phyloP scores from a whole-genome alignment of 2,888 invertebrate species.

The Limnephilus auricula region DNA sequence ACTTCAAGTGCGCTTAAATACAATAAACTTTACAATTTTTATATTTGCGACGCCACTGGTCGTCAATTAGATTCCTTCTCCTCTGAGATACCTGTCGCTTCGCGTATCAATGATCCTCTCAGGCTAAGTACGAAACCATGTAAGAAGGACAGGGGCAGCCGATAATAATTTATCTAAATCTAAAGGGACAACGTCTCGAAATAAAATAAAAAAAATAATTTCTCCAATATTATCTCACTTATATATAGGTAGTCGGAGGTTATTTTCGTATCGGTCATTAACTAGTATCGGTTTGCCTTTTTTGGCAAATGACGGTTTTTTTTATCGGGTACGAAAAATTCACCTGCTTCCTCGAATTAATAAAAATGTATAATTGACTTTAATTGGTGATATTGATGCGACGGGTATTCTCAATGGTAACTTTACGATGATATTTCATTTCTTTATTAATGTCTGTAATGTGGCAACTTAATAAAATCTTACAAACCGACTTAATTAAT shows the following conservation, averaged over 20 bases:
- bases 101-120: constrained; percentile 47
- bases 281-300: background rate
- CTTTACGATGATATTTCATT: background rate
- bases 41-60: constrained; percentile 29
- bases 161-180: constrained; percentile 53
- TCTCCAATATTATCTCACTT: background rate
- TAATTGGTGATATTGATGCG: background rate
- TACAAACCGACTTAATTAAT: no score
- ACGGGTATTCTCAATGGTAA: background rate
- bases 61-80: constrained; percentile 27
- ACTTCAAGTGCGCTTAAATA: no score
- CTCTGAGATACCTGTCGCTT: constrained; percentile 4
- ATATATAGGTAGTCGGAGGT: background rate
- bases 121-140: constrained; percentile 57
- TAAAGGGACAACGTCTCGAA: background rate
- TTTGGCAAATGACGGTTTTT: constrained; percentile 21
- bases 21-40: no score
- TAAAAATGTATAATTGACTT: background rate
- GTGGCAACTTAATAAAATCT: background rate
- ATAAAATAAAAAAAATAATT: background rate
- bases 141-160: constrained; percentile 46
- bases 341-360: constrained; percentile 28
- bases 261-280: background rate
- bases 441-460: background rate
- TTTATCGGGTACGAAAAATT: constrained; percentile 36